Evolutionary conservation across 2,888 invertebrate genomes (phyloP), one percentile per base, ranked within the genome.

Genomic region (Zele albiditarsus): DNA sequence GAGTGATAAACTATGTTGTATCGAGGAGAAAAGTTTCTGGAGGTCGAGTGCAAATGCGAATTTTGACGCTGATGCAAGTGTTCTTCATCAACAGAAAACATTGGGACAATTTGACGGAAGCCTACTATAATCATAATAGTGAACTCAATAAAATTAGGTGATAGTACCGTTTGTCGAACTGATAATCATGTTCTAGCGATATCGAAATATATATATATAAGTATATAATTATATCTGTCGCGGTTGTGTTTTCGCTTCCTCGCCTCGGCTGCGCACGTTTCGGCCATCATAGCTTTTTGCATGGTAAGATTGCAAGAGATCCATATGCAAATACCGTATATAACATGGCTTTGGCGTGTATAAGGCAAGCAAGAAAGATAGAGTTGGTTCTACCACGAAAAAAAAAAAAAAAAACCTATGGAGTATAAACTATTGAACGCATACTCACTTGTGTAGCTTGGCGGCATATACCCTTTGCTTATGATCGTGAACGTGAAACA

Each of bases 401-500:
- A 16, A 25, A 27, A 31, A 25, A 46, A 69, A 65, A 76, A 65
- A 71, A 33, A 68, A 77, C 53, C 53, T 58, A 62, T 63, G 42
- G 67, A 69, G 2, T n/a, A 78, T 74, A 78, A 73, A 74, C 74
- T 74, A 25, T 71, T 38, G 20, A 38, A 46, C 38, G n/a, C 62
- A n/a, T 10, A 28, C 20, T 8, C 20, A 5, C 23, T 69, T 63
- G 38, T 57, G 63, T 74, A 53, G 66, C 31, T 71, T 63, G 67
- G 23, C 57, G 66, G 33, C 14, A 63, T 67, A 62, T 60, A 68
- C 62, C 20, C 42, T 67, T 33, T 66, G 57, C 74, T 73, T 76
- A 72, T 72, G 73, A 76, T 68, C 75, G 69, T 70, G 67, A 71
- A 46, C 77, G 77, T 78, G 77, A 79, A 80, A 80, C 71, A 78